A percentile compares a stretch with the other conserved stretches of the same genome.
phyloP scores from a whole-genome alignment of 2,797 vertebrate species.

The Galaxias olidus region DNA sequence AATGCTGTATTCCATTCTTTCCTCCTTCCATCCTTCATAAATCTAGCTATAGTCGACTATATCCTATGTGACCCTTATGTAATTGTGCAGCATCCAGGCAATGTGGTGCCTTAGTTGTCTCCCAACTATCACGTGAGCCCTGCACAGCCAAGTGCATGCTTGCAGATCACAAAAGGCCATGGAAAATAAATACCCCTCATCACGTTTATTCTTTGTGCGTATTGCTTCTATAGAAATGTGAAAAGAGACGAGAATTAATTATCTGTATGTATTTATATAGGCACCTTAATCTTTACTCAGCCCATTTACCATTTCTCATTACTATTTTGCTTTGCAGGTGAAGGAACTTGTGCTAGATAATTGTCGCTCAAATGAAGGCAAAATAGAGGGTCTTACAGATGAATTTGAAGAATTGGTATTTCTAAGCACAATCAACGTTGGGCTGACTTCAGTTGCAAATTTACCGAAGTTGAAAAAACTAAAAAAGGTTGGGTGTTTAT shows the following conservation, averaged over 20 bases:
- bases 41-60: slow-evolving; percentile 37
- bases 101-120: too few relatives aligned
- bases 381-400: slow-evolving; percentile 96
- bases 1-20: too few relatives aligned
- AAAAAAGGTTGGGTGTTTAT: slow-evolving; percentile 85
- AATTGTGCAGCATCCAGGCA: background rate
- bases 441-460: slow-evolving; percentile 92
- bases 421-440: slow-evolving; percentile 98
- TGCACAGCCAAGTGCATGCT: too few relatives aligned
- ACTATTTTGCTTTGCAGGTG: slow-evolving; percentile 75
- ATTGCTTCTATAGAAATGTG: too few relatives aligned
- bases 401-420: slow-evolving; percentile 97
- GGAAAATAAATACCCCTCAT: too few relatives aligned
- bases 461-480: slow-evolving; percentile 99
- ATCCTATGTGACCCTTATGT: slow-evolving; percentile 16
- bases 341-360: slow-evolving; percentile 98
- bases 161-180: too few relatives aligned
- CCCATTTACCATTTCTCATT: slow-evolving; percentile 2
- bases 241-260: too few relatives aligned
- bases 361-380: slow-evolving; percentile 94
- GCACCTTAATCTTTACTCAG: background rate
- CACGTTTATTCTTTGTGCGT: too few relatives aligned
- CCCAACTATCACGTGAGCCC: too few relatives aligned
- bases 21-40: slow-evolving; percentile 38
- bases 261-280: too few relatives aligned